Evolutionary conservation across 2,888 invertebrate species (phyloP).

Genomic region (Xylophagus ater): DNA sequence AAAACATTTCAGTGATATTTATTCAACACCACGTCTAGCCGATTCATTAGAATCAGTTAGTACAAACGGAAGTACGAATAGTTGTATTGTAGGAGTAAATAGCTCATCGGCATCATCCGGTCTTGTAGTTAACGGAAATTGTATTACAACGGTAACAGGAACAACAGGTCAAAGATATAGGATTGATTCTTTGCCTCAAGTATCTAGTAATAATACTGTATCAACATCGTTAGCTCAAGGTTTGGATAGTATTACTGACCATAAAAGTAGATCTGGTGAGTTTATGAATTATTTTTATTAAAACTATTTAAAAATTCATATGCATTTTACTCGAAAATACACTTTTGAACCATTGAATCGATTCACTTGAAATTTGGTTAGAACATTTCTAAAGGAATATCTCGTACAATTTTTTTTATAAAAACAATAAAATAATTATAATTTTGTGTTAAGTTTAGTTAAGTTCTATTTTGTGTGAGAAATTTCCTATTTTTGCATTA

Average conservation of each 20-base stretch:
- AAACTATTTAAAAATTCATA: too few relatives aligned
- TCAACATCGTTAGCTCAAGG: conserved; percentile 21
- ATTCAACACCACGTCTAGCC: conserved; percentile 35
- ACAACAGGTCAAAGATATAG: conserved; percentile 35
- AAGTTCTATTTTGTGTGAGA: too few relatives aligned
- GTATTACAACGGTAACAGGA: conserved; percentile 28
- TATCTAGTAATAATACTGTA: conserved; percentile 14
- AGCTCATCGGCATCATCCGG: conserved; percentile 23
- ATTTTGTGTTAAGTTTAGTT: too few relatives aligned
- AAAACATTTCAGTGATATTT: conserved; percentile 32
- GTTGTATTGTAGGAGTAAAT: conserved; percentile 31
- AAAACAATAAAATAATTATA: too few relatives aligned
- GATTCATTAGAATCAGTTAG: conserved; percentile 30
- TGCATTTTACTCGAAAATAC: too few relatives aligned
- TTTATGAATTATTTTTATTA: too few relatives aligned
- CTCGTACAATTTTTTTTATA: too few relatives aligned
- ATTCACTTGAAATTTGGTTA: too few relatives aligned
- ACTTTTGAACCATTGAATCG: too few relatives aligned
- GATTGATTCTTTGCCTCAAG: conserved; percentile 28
- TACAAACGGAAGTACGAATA: conserved; percentile 28
- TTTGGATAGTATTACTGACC: conserved; percentile 18
- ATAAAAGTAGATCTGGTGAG: conserved; percentile 18
- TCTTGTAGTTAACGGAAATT: conserved; percentile 31
- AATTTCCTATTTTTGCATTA: too few relatives aligned
- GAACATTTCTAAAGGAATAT: too few relatives aligned